Percentiles rank a stretch among this genome's conserved stretches.
These are phyloP conservation scores for Vanessa tameamea DNA, from an alignment of 1,140 invertebrate species.

Conservation along the genomic window DNA sequence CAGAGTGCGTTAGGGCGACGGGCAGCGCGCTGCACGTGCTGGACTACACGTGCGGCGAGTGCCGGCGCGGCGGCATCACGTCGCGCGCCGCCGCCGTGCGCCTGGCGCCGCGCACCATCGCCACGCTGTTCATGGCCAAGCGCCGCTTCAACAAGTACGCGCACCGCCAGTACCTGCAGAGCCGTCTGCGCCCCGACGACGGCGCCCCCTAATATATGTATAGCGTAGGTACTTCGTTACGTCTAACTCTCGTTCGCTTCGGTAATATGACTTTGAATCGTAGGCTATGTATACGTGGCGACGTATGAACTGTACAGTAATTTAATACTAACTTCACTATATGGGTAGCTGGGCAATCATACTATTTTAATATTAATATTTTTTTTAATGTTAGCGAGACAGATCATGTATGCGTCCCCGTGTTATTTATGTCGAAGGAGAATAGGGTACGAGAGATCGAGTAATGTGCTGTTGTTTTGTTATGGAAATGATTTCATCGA, in stretches of 20 bases:
- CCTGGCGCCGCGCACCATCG: slow-evolving; percentile 72
- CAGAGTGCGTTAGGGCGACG: slow-evolving; percentile 61
- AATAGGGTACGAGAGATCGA: slow-evolving; percentile 50
- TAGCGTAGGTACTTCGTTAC: slow-evolving; percentile 27
- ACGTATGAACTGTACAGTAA: slow-evolving; percentile 66
- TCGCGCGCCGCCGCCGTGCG: slow-evolving; percentile 73
- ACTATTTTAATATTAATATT: slow-evolving; percentile 71
- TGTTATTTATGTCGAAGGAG: slow-evolving; percentile 52
- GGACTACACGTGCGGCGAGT: slow-evolving; percentile 77
- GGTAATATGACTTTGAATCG: slow-evolving; percentile 54
- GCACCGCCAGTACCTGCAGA: slow-evolving; percentile 72
- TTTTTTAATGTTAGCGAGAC: slow-evolving; percentile 63
- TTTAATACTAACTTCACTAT: slow-evolving; percentile 77
- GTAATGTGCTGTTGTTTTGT: slow-evolving; percentile 56
- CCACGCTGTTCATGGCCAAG: slow-evolving; percentile 77
- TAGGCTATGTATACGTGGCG: slow-evolving; percentile 19
- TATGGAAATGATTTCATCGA: slow-evolving; percentile 38
- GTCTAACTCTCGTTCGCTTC: slow-evolving; percentile 61
- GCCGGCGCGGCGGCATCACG: slow-evolving; percentile 74
- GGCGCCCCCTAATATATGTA: slow-evolving; percentile 34
- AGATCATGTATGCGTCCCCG: slow-evolving; percentile 60
- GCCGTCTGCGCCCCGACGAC: slow-evolving; percentile 46
- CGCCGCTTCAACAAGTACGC: slow-evolving; percentile 78
- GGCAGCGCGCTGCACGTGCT: slow-evolving; percentile 67
- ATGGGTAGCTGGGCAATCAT: slow-evolving; percentile 79